phyloP scores from a whole-genome alignment of 2,888 invertebrate species.

The Labia minor region DNA sequence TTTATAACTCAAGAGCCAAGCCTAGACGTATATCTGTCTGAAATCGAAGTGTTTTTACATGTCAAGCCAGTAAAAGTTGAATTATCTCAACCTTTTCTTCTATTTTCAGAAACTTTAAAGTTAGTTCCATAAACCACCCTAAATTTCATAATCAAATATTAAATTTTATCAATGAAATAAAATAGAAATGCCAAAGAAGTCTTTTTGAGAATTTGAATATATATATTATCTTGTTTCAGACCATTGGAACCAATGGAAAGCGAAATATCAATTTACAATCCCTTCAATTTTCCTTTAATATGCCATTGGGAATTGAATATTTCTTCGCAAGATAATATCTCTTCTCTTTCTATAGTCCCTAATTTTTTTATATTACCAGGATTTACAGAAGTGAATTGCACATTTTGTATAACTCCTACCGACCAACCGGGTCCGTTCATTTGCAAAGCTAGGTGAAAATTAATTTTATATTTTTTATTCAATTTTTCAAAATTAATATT shows the following conservation, averaged over 20 bases:
- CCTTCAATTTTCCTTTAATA: background rate
- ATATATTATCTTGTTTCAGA: background rate
- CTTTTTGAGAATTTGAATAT: too few relatives aligned
- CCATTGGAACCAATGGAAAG: background rate
- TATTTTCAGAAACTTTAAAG: too few relatives aligned
- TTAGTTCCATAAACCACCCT: too few relatives aligned
- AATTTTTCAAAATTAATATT: too few relatives aligned
- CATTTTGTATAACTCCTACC: background rate
- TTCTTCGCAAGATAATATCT: background rate
- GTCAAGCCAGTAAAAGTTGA: background rate
- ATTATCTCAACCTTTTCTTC: too few relatives aligned
- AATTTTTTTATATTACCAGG: background rate
- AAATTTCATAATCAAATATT: too few relatives aligned
- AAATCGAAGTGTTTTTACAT: background rate
- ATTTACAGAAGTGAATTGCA: background rate
- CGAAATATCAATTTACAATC: background rate
- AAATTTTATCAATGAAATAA: too few relatives aligned
- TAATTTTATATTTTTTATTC: background rate
- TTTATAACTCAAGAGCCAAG: background rate
- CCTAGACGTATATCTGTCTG: background rate
- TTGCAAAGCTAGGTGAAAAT: background rate
- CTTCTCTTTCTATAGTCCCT: background rate
- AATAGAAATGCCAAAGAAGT: too few relatives aligned
- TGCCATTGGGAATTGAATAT: background rate
- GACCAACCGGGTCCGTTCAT: background rate